Conservation (phyloP, 2,888 invertebrate genomes). For the Zootermopsis nevadensis region DNA sequence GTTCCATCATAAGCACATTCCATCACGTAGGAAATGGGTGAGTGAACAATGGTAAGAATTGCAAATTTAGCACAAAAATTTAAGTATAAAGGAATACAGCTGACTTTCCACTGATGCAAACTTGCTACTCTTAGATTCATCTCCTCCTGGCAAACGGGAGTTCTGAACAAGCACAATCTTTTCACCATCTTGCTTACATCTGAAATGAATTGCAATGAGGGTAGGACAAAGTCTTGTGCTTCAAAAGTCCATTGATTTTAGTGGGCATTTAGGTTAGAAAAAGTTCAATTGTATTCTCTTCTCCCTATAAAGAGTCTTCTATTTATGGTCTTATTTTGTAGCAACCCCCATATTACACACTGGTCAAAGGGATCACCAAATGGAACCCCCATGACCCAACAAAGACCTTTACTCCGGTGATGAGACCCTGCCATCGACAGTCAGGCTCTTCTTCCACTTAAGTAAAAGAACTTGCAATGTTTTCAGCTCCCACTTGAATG, state of each 20-base stretch:
- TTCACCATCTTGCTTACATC: constrained; percentile 1
- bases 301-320: not conserved
- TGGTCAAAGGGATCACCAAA: constrained; percentile 22
- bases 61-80: constrained; percentile 9
- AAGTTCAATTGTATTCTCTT: constrained; percentile 14
- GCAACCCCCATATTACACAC: constrained; percentile 25
- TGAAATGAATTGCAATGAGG: constrained; percentile 22
- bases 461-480: not conserved
- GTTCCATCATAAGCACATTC: not conserved
- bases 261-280: not conserved
- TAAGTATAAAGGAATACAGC: not conserved
- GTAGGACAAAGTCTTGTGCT: constrained; percentile 25
- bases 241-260: constrained; percentile 8
- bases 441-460: constrained; percentile 11
- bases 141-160: not conserved
- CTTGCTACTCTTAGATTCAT: not conserved
- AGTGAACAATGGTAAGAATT: not conserved
- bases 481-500: constrained; percentile 6
- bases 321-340: constrained; percentile 24
- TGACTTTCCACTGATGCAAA: constrained; percentile 14
- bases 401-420: constrained; percentile 37
- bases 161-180: not conserved
- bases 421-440: constrained; percentile 18
- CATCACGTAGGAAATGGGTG: not conserved
- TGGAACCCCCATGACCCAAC: constrained; percentile 28